Percentiles rank a stretch among this genome's conserved stretches.
phyloP scores from a whole-genome alignment of 2,888 invertebrate species.

The Orthosia gracilis region DNA sequence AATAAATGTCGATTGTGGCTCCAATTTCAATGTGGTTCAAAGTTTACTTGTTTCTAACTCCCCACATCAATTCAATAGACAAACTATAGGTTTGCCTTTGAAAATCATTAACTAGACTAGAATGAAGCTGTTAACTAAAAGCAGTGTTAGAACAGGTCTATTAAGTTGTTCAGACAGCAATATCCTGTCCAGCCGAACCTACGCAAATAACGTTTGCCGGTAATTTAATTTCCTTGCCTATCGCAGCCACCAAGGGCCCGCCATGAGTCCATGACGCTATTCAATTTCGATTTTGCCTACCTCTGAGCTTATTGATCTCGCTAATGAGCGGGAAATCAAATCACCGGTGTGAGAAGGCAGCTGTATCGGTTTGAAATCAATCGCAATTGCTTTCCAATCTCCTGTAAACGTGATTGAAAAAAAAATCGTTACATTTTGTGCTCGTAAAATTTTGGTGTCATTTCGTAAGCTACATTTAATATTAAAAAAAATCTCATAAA shows the following conservation, averaged over 20 bases:
- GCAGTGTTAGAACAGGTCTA: conserved; percentile 62
- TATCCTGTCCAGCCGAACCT: conserved; percentile 79
- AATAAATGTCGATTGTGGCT: background rate
- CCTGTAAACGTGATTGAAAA: conserved; percentile 69
- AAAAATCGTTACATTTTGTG: conserved; percentile 49
- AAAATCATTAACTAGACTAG: conserved; percentile 23
- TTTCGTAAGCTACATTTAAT: conserved; percentile 28
- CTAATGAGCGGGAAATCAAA: conserved; percentile 79
- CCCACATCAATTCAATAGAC: background rate
- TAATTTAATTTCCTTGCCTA: conserved; percentile 75
- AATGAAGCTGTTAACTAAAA: conserved; percentile 58
- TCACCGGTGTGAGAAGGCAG: conserved; percentile 75
- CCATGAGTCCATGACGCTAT: conserved; percentile 63
- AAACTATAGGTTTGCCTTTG: background rate
- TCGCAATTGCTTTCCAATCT: conserved; percentile 76
- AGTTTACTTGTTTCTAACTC: background rate
- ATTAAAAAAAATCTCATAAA: conserved; percentile 42
- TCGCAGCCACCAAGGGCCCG: conserved; percentile 60
- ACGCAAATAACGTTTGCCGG: conserved; percentile 68
- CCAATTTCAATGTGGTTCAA: background rate
- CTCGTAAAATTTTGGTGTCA: conserved; percentile 21
- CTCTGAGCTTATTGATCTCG: conserved; percentile 68
- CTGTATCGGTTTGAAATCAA: conserved; percentile 77
- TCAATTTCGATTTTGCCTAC: conserved; percentile 69
- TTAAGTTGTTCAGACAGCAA: conserved; percentile 77